Evolutionary conservation across 1,140 invertebrate genomes (phyloP).

Genomic region (Drosophila tristis): DNA sequence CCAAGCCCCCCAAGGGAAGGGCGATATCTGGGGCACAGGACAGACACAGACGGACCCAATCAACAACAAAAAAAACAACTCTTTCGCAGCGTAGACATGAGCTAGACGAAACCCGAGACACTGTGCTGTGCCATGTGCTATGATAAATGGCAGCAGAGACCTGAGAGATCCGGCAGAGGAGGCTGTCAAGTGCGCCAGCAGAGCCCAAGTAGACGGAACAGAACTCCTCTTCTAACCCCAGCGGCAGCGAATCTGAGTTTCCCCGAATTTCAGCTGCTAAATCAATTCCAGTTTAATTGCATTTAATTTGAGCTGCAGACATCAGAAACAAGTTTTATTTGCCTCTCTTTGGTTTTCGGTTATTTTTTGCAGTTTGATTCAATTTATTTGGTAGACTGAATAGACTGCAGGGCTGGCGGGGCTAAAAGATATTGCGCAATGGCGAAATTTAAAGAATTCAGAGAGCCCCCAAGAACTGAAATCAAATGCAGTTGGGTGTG

Average conservation of each 20-base stretch:
- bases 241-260: not conserved
- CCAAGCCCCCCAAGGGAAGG: conserved; percentile 21
- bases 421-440: conserved; percentile 51
- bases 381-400: conserved; percentile 58
- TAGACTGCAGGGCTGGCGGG: not conserved
- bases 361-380: conserved; percentile 62
- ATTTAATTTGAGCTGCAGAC: conserved; percentile 70
- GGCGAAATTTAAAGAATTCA: conserved; percentile 21
- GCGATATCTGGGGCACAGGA: too few species aligned
- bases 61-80: conserved; percentile 12
- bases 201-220: not conserved
- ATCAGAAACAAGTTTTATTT: conserved; percentile 29
- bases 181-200: conserved; percentile 47
- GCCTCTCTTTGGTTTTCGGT: conserved; percentile 27
- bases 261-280: conserved; percentile 16
- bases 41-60: conserved; percentile 38
- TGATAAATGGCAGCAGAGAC: too few species aligned
- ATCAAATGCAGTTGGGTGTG: conserved; percentile 35
- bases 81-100: conserved; percentile 26
- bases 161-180: not conserved
- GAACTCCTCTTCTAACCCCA: not conserved
- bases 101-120: conserved; percentile 46
- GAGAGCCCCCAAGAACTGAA: conserved; percentile 4
- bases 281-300: conserved; percentile 73
- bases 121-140: too few species aligned